phyloP scores from a whole-genome alignment of 2,888 invertebrate species.

The Drosophila meridiana region DNA sequence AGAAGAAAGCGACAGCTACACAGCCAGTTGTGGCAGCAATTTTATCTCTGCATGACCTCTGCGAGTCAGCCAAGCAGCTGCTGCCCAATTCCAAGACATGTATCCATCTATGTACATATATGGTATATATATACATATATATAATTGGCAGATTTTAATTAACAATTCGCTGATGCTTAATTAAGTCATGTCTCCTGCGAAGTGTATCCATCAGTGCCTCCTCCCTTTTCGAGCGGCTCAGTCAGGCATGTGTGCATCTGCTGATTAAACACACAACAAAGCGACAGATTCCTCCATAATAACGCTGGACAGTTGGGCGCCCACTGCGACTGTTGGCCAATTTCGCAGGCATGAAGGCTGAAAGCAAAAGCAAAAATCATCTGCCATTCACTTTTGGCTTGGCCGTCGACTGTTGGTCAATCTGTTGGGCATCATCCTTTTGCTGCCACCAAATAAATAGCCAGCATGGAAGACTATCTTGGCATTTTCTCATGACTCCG shows the following conservation, averaged over 20 bases:
- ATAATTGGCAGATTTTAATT: slow-evolving; percentile 41
- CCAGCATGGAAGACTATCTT: slow-evolving; percentile 31
- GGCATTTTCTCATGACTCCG: slow-evolving; percentile 60
- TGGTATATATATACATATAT: too few species aligned
- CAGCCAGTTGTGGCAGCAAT: slow-evolving; percentile 28
- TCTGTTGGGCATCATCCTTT: slow-evolving; percentile 60
- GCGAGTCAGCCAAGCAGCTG: slow-evolving; percentile 45
- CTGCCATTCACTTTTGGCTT: slow-evolving; percentile 30
- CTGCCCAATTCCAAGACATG: slow-evolving; percentile 22
- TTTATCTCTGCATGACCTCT: slow-evolving; percentile 66
- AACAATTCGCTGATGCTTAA: slow-evolving; percentile 46
- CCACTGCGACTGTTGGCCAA: slow-evolving; percentile 62
- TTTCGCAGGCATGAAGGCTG: slow-evolving; percentile 29
- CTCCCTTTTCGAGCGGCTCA: slow-evolving; percentile 3
- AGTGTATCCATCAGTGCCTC: slow-evolving; percentile 26
- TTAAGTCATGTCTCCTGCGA: slow-evolving; percentile 41
- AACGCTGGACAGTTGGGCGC: slow-evolving; percentile 48
- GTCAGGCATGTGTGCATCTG: slow-evolving; percentile 30
- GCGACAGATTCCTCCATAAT: slow-evolving; percentile 45
- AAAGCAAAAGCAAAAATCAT: slow-evolving; percentile 16
- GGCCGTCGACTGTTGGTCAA: slow-evolving; percentile 53
- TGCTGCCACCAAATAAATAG: slow-evolving; percentile 41
- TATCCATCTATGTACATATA: too few species aligned
- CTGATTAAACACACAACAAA: slow-evolving; percentile 33
- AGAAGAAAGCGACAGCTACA: slow-evolving; percentile 35